These are phyloP conservation scores for Zosterops hypoxanthus DNA, from an alignment of 2,113 vertebrate species.

Conservation along the genomic window DNA sequence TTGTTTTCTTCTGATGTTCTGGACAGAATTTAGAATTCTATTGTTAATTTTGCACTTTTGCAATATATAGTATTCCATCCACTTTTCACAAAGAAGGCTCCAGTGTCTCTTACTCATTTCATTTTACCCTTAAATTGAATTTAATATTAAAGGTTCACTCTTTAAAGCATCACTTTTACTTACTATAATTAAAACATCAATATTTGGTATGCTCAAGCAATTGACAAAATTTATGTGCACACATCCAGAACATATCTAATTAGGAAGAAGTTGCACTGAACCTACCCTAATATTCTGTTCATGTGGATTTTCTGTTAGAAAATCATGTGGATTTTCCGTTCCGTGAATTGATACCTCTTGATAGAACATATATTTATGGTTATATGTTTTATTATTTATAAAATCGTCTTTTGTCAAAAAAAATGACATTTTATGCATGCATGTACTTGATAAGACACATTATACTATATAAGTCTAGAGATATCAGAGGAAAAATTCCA, in stretches of 20 bases:
- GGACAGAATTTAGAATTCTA: background rate
- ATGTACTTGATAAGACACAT: background rate
- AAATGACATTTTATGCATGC: background rate
- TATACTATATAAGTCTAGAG: background rate
- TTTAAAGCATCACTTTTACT: slow-evolving; percentile 37
- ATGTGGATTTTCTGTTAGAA: background rate
- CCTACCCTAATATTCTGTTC: background rate
- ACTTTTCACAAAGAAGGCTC: background rate
- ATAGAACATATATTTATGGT: background rate
- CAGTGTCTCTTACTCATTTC: background rate
- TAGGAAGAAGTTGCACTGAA: slow-evolving; percentile 31
- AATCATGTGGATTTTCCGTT: background rate
- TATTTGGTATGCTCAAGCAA: slow-evolving; percentile 43
- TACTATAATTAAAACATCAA: slow-evolving; percentile 65
- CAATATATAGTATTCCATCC: background rate
- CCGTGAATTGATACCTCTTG: background rate
- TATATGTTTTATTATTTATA: background rate
- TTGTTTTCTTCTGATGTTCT: background rate
- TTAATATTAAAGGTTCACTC: slow-evolving; percentile 24
- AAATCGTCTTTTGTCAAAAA: background rate
- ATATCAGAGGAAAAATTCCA: background rate
- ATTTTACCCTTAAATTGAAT: slow-evolving; percentile 51
- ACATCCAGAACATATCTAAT: slow-evolving; percentile 36
- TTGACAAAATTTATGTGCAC: slow-evolving; percentile 49
- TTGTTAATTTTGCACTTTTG: background rate